Percentiles rank a stretch among this genome's conserved stretches.
phyloP scores from a whole-genome alignment of 2,888 invertebrate genomes.

The Chrysolina americana region DNA sequence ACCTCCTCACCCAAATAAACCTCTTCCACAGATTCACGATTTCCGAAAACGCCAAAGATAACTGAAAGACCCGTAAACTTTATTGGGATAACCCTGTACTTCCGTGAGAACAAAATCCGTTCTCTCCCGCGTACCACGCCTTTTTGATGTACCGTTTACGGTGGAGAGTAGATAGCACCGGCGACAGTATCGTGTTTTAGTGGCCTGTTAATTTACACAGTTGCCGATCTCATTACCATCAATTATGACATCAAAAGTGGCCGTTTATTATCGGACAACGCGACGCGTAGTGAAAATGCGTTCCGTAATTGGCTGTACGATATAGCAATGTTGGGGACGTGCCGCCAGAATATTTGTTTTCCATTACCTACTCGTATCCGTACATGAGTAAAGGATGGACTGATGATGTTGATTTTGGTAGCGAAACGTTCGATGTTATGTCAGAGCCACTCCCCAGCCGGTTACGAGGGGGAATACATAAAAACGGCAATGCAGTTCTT shows the following conservation, averaged over 20 bases:
- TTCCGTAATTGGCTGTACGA: conserved; percentile 13
- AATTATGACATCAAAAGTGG: conserved; percentile 44
- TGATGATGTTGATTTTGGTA: too few species aligned
- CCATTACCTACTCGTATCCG: too few species aligned
- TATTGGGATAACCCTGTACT: conserved; percentile 24
- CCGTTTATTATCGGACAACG: conserved; percentile 30
- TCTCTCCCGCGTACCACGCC: conserved; percentile 32
- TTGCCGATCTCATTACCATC: conserved; percentile 41
- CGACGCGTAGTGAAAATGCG: neutral
- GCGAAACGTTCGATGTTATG: too few species aligned
- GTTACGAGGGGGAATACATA: too few species aligned
- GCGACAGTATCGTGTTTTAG: conserved; percentile 38
- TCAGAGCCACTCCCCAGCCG: too few species aligned
- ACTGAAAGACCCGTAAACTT: neutral
- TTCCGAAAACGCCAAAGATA: too few species aligned
- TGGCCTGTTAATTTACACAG: conserved; percentile 35
- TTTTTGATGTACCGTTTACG: conserved; percentile 32
- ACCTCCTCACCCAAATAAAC: too few species aligned
- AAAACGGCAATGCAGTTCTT: too few species aligned
- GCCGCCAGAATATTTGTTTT: neutral
- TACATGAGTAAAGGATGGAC: too few species aligned
- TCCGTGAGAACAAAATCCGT: conserved; percentile 28
- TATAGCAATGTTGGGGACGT: neutral
- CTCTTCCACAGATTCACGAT: too few species aligned
- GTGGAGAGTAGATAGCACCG: conserved; percentile 26